These are phyloP conservation scores for Brachionus rubens DNA, from an alignment of 1,140 invertebrate genomes.

Conservation along the genomic window DNA sequence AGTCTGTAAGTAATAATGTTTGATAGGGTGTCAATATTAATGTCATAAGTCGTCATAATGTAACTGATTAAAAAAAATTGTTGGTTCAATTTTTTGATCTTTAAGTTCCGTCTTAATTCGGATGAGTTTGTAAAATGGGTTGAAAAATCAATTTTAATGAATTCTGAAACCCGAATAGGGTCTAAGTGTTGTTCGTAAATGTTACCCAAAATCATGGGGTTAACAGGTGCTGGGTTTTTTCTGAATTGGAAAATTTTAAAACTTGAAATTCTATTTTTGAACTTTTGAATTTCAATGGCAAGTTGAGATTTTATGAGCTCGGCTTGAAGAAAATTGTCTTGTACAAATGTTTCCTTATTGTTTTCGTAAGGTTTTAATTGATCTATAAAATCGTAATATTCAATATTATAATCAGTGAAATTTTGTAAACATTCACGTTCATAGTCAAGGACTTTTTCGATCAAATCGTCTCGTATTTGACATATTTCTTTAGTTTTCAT, in stretches of 20 bases:
- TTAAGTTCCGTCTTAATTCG: not conserved
- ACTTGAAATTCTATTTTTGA: slow-evolving; percentile 23
- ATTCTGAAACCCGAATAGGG: not conserved
- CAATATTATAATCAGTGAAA: slow-evolving; percentile 5
- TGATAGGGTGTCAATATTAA: not conserved
- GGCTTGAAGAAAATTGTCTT: not conserved
- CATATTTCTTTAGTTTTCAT: not conserved
- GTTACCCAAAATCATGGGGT: not conserved
- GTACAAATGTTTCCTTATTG: not conserved
- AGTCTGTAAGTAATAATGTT: not conserved
- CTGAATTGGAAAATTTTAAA: slow-evolving; percentile 5
- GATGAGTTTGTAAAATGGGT: not conserved
- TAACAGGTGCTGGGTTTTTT: not conserved
- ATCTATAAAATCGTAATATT: slow-evolving; percentile 6
- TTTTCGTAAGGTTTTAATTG: not conserved
- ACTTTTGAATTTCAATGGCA: slow-evolving; percentile 18
- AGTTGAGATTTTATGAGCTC: not conserved
- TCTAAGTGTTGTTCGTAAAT: slow-evolving; percentile 14
- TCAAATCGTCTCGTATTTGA: not conserved
- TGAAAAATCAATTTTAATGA: not conserved
- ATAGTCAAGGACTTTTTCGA: slow-evolving; percentile 18
- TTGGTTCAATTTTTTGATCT: slow-evolving; percentile 2
- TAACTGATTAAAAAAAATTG: not conserved
- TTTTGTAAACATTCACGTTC: slow-evolving; percentile 7
- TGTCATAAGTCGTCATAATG: not conserved